Evolutionary conservation across 2,113 vertebrate species (phyloP), one percentile per base, ranked within the genome.

Genomic region (Podarcis raffonei): DNA sequence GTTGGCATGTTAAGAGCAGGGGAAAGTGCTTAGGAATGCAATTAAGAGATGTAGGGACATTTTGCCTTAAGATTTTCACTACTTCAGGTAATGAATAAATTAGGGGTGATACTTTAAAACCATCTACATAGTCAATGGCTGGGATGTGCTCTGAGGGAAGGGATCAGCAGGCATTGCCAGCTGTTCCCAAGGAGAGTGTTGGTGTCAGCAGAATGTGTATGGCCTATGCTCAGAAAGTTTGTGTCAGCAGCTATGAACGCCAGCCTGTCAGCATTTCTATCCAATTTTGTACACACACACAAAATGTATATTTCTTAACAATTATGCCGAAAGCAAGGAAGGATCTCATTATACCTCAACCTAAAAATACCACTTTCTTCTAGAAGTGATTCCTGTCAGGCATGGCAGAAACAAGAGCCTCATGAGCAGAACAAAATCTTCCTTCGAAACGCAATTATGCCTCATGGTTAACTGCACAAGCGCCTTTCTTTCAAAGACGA

Each of bases 221-320:
- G 90, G 92, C 65, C 35, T 79, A n/a, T 3, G 57, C 89, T 94
- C 85, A 87, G 89, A 95, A 95, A 90, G 77, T 92, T 90, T 88
- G 91, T 93, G 93, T 96, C 95, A 97, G 96, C 96, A 96, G 69
- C 68, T 89, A 74, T 89, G 88, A 94, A 94, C 86, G 87, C 87
- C 89, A 85, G 76, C 77, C 87, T 66, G 90, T 96, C 96, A 96
- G 96, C 96, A 95, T 92, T 97, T 95, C 94, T 94, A 83, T 92
- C 94, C 92, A 88, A 89, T 93, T 83, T 92, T 42, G 78, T 90
- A 89, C 37, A 90, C 53, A 85, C 48, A 53, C 48, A 53, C 48
- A 93, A 84, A 95, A 93, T 94, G 87, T 76, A 69, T 89, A 81
- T 82, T 89, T 83, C 92, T 94, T 95, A 96, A 96, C 91, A 93